These are phyloP conservation scores for Penaeus japonicus DNA, from an alignment of 1,140 invertebrate species.

Conservation along the genomic window DNA sequence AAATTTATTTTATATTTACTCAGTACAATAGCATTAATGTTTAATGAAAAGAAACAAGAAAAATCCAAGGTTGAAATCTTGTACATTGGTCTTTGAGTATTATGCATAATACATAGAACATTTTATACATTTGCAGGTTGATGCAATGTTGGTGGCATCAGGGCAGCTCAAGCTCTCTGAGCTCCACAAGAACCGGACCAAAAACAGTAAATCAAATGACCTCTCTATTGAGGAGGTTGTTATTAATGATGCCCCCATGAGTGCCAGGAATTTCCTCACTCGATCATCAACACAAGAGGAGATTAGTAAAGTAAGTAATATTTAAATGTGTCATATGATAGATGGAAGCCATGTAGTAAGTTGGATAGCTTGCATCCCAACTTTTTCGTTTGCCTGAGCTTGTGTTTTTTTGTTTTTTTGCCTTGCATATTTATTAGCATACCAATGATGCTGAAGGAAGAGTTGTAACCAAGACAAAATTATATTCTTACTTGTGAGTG, in stretches of 20 bases:
- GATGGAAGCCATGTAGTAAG: neutral
- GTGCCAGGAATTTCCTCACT: conserved; percentile 66
- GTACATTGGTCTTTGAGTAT: too few relatives aligned
- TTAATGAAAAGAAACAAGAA: neutral
- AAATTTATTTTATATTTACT: too few relatives aligned
- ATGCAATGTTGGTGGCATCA: conserved; percentile 53
- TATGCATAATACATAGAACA: too few relatives aligned
- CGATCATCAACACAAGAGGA: conserved; percentile 67
- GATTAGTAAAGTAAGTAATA: conserved; percentile 60
- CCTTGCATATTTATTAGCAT: too few relatives aligned
- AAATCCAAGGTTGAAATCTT: neutral
- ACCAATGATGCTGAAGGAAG: too few relatives aligned
- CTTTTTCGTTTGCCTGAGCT: too few relatives aligned
- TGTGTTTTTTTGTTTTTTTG: too few relatives aligned
- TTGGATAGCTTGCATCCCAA: neutral
- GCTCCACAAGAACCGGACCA: conserved; percentile 48
- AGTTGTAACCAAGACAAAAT: too few relatives aligned
- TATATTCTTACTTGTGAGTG: too few relatives aligned
- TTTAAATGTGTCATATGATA: neutral
- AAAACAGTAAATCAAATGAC: conserved; percentile 58
- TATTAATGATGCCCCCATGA: conserved; percentile 67
- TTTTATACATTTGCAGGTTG: conserved; percentile 25
- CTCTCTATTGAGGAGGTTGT: conserved; percentile 64
- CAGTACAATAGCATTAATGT: too few relatives aligned
- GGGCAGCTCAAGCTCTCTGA: conserved; percentile 50